A percentile compares a stretch with the other conserved stretches of the same genome.
phyloP scores from a whole-genome alignment of 1,140 invertebrate species.

The Lordiphosa clarofinis region DNA sequence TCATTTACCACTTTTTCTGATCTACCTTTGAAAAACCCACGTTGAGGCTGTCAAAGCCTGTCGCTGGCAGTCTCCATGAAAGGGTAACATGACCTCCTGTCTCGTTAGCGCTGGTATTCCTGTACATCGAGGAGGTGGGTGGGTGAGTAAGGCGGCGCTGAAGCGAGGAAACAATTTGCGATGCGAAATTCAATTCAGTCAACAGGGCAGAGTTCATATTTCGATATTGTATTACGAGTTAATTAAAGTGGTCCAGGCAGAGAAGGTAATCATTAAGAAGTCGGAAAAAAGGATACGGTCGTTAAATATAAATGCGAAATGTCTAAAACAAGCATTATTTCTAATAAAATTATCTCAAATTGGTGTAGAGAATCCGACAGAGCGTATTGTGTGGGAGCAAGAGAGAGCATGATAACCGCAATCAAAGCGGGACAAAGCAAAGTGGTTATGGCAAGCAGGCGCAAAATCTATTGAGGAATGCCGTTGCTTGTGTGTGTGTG shows the following conservation, averaged over 20 bases:
- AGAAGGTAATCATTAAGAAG: constrained; percentile 3
- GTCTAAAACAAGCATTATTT: constrained; percentile 36
- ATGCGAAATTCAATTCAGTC: constrained; percentile 38
- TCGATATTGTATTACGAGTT: constrained; percentile 32
- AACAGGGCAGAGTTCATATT: constrained; percentile 18
- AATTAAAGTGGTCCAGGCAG: constrained; percentile 9
- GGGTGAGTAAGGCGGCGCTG: constrained; percentile 3
- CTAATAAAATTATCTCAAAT: constrained; percentile 61
- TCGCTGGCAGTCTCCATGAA: constrained; percentile 19
- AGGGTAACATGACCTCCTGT: constrained; percentile 42
- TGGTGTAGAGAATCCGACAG: neutral
- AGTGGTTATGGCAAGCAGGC: constrained; percentile 17
- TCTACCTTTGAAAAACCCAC: constrained; percentile 11
- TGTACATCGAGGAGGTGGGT: neutral
- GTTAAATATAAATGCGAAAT: constrained; percentile 29
- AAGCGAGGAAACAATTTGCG: constrained; percentile 32
- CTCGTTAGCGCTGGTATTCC: constrained; percentile 33
- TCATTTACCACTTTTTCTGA: too few relatives aligned
- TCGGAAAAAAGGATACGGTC: constrained; percentile 17
- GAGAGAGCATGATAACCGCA: constrained; percentile 15
- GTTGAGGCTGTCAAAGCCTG: constrained; percentile 27
- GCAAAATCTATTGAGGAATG: constrained; percentile 58
- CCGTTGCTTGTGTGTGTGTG: constrained; percentile 20
- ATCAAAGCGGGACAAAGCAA: constrained; percentile 29
- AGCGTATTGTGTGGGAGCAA: constrained; percentile 1